Evolutionary conservation across 2,888 invertebrate genomes (phyloP).

Genomic region (Meliscaeva auricollis): DNA sequence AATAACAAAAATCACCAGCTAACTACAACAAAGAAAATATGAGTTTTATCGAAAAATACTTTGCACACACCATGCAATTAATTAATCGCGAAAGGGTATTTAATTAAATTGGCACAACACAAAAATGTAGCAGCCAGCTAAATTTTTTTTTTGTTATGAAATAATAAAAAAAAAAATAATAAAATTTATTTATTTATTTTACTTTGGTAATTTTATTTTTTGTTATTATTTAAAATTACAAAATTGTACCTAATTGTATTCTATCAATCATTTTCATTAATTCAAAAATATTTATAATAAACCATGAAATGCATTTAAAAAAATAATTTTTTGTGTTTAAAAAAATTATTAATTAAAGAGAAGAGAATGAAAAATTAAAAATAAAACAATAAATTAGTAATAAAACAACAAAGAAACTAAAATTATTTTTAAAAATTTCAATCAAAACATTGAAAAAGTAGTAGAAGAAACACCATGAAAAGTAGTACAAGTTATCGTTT

Average conservation of each 20-base stretch:
- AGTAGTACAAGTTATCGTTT: conserved; percentile 8
- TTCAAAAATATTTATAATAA: no score
- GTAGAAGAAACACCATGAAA: conserved; percentile 18
- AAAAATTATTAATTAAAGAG: neutral
- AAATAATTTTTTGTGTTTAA: neutral
- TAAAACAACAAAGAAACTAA: conserved; percentile 46
- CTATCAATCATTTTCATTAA: neutral
- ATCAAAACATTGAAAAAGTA: conserved; percentile 8
- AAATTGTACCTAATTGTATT: conserved; percentile 3
- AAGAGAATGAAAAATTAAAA: neutral
- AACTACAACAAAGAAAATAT: no score
- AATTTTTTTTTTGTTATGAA: neutral
- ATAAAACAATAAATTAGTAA: conserved; percentile 45
- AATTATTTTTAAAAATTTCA: conserved; percentile 52
- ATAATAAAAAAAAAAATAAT: neutral
- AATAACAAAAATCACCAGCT: no score
- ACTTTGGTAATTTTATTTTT: neutral
- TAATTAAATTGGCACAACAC: neutral
- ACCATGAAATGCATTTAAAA: conserved; percentile 1
- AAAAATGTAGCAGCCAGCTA: neutral
- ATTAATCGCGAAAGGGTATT: neutral
- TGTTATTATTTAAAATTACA: neutral
- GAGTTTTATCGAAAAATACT: no score
- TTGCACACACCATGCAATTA: conserved; percentile 2
- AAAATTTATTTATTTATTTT: neutral